Conservation (phyloP, 2,888 invertebrate genomes). For the Tetragonula carbonaria region DNA sequence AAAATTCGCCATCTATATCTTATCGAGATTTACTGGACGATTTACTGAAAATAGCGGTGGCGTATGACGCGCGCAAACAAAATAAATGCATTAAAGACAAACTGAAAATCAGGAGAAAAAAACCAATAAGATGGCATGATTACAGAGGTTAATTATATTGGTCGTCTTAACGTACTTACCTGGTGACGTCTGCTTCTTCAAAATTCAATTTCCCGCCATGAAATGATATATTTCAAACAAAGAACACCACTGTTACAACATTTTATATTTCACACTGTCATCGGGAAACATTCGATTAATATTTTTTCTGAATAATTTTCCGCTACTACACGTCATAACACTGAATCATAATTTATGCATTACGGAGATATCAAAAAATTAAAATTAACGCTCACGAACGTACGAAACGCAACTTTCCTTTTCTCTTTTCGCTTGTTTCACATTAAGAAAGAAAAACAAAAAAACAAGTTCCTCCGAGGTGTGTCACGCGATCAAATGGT, state of each 20-base stretch:
- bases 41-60: constrained; percentile 47
- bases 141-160: constrained; percentile 6
- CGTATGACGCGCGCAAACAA: constrained; percentile 38
- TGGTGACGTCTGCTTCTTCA: constrained; percentile 48
- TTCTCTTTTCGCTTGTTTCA: background rate
- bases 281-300: constrained; percentile 19
- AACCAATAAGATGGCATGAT: constrained; percentile 6
- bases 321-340: constrained; percentile 32
- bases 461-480: constrained; percentile 38
- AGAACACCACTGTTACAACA: constrained; percentile 36
- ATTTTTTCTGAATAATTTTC: constrained; percentile 7
- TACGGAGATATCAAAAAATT: background rate
- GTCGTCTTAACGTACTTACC: constrained; percentile 54
- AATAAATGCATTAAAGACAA: constrained; percentile 23
- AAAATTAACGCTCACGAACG: constrained; percentile 15
- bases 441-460: background rate
- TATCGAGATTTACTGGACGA: constrained; percentile 26
- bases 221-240: constrained; percentile 22
- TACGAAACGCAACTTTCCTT: background rate
- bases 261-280: constrained; percentile 39
- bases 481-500: constrained; percentile 52
- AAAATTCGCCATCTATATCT: constrained; percentile 49
- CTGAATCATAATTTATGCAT: constrained; percentile 30
- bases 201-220: constrained; percentile 53
- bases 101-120: background rate